phyloP scores from a whole-genome alignment of 2,797 vertebrate species.

The Aselliscus stoliczkanus region DNA sequence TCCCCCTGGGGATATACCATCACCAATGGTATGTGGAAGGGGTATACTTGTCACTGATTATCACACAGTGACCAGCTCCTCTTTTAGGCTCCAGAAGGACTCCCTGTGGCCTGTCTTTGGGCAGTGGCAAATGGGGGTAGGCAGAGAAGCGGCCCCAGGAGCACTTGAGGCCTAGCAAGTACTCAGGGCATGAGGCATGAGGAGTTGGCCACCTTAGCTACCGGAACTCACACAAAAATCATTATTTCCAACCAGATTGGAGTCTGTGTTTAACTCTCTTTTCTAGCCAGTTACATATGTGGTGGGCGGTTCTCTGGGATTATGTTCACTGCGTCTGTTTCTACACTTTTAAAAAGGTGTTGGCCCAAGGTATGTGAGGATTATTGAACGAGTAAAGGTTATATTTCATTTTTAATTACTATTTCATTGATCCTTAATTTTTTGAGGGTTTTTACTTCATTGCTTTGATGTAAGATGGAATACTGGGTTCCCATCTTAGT shows the following conservation, averaged over 20 bases:
- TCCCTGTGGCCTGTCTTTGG: neutral
- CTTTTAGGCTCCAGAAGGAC: neutral
- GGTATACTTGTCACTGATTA: no score
- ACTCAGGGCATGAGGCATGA: neutral
- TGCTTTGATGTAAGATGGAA: constrained; percentile 27
- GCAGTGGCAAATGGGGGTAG: neutral
- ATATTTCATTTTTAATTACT: constrained; percentile 12
- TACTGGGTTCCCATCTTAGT: constrained; percentile 43
- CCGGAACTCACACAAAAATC: neutral
- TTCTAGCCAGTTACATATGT: neutral
- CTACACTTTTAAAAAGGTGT: neutral
- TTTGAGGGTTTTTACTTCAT: neutral
- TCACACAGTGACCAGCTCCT: neutral
- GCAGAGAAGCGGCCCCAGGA: neutral
- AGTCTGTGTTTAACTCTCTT: neutral
- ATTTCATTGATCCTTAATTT: neutral
- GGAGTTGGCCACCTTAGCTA: neutral
- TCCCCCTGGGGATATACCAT: no score
- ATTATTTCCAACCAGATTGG: neutral
- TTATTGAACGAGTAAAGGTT: neutral
- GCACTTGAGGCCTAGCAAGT: neutral
- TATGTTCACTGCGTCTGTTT: neutral
- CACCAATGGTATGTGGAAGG: neutral
- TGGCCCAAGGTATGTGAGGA: neutral
- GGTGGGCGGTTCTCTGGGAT: neutral